Base-by-base conservation (phyloP, 1,140 invertebrate species). In the Cherax destructor region DNA sequence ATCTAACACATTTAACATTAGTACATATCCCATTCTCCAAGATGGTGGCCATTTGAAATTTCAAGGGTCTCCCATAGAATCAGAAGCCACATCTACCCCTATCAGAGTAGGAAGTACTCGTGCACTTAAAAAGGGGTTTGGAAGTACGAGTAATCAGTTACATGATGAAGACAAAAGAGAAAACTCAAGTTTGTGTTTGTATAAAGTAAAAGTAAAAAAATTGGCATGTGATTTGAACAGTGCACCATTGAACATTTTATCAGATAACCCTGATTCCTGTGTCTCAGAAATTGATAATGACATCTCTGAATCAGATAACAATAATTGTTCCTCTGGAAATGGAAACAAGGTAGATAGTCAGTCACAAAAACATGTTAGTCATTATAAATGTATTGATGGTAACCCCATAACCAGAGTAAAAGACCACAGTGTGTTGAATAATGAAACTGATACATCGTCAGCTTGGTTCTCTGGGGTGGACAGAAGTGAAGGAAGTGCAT, bases 1-100 rank as follows among this genome's bases (percentile, higher is more conserved):
- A 72, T 52, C 47, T 50, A 76, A 72, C 11, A 30, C 65, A 72
- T 24, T 18, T 50, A 76, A 72, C 11, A 72, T n/a, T 41, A 13
- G 72, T 74, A 78, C 83, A 79, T 90, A 81, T 78, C 88, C 88
- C 47, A 85, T 90, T 41, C 88, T 78, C 24, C 74, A 78, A 61
- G 24, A 47, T n/a, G 72, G 41, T 41, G 88, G 50, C 74, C 74
- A 30, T 59, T 30, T 21, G 13, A n/a, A 84, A 5, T 47, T 80
- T 1, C 80, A 78, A 50, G 81, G 69, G 6, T 90, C 74, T 13
- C 88, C 81, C 4, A 59, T 78, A 24, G 30, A 56, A 24, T 52
- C 24, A 61, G 83, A 72, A 30, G 81, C 88, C 7, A 84, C 88
- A 7, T 90, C 88, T 47, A 90, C 88, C 49, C 88, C 88, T 24